Evolutionary conservation across 2,113 vertebrate genomes (phyloP), one percentile per base, ranked within the genome.

Genomic region (Oncorhynchus nerka): DNA sequence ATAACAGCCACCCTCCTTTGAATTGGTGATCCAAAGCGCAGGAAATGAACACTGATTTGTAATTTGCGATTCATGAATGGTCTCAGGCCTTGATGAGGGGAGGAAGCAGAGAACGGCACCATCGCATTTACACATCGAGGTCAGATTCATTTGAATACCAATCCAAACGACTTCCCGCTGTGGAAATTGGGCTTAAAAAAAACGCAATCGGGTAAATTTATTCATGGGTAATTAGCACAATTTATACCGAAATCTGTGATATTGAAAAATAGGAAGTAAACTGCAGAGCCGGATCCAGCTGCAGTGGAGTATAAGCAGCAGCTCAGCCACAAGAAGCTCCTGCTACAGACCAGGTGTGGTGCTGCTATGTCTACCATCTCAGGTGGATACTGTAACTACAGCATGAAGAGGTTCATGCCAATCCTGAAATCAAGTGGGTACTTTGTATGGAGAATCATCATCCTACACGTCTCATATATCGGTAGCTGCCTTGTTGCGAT

Each of bases 101-200:
- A 48, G 62, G 55, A 66, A 83, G 85, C 64, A 68, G 39, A 19
- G 68, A 80, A 85, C n/a, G 70, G 67, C 73, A 75, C 67, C 83
- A 79, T 75, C 34, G 75, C 65, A 30, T 87, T 82, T 79, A 81
- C 77, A 83, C 68, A 80, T 70, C 7, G 8, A 68, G 85, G 83
- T 87, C 87, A 86, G 68, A 82, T 74, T 87, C 80, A 87, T 85
- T 86, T 84, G 66, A 84, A 84, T 84, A 75, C 78, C 80, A 76
- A 81, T 86, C 88, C 81, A 83, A 84, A 88, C 67, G 65, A 82
- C 85, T 86, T 91, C 83, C 85, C 81, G 81, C 72, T 75, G 75
- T 66, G 85, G 82, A 87, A 88, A 81, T 88, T 82, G 80, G 80
- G 80, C 71, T 45, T 78, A 30, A 73, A 73, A 78, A 78, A 68